Conservation (phyloP, 1,140 invertebrate genomes). For the Halictus rubicundus region DNA sequence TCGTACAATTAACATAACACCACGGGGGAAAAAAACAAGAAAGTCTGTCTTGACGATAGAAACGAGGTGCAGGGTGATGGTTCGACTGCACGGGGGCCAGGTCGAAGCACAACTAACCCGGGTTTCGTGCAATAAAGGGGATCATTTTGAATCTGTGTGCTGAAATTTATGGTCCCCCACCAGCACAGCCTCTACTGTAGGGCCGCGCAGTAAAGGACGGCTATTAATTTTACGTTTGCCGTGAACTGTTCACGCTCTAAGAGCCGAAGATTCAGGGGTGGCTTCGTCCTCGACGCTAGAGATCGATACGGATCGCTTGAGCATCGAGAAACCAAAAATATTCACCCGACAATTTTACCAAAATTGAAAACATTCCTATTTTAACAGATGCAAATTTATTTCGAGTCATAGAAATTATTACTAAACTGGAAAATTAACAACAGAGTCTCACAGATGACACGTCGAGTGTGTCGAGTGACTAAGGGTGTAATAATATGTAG, state of each 20-base stretch:
- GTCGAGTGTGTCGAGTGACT: no score
- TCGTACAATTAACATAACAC: constrained; percentile 38
- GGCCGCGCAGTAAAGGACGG: constrained; percentile 63
- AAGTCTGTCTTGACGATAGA: not conserved
- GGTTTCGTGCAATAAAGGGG: constrained; percentile 77
- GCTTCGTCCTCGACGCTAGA: not conserved
- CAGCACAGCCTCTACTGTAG: constrained; percentile 53
- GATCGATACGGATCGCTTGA: not conserved
- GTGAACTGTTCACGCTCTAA: not conserved
- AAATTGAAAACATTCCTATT: no score
- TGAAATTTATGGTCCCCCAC: constrained; percentile 79
- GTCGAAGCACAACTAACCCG: constrained; percentile 71
- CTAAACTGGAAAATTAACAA: no score
- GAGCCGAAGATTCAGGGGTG: not conserved
- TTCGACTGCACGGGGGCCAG: constrained; percentile 64
- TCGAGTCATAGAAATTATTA: no score
- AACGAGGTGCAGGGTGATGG: constrained; percentile 24
- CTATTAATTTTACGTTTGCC: constrained; percentile 73
- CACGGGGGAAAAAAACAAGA: not conserved
- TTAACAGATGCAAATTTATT: no score
- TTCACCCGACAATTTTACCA: no score
- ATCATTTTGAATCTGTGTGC: constrained; percentile 79
- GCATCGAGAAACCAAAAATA: no score
- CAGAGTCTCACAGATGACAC: no score
- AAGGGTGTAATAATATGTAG: no score